phyloP scores from a whole-genome alignment of 2,888 invertebrate genomes.

The Danaus chrysippus region DNA sequence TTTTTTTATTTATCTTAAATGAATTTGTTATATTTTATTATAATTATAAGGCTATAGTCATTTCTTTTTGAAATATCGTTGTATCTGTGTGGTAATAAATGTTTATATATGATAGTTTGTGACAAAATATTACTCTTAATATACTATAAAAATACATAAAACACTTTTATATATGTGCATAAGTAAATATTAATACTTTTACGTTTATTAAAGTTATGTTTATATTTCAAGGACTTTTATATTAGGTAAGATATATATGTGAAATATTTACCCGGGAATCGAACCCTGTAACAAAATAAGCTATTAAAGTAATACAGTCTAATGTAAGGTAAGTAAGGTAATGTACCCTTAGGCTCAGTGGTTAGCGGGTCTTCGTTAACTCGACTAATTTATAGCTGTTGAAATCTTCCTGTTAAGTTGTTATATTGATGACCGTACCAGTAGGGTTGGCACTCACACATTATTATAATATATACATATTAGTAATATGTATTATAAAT shows the following conservation, averaged over 20 bases:
- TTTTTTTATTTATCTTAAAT: neutral
- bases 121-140: too few relatives aligned
- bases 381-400: conserved; percentile 74
- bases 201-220: too few relatives aligned
- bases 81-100: too few relatives aligned
- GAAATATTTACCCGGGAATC: conserved; percentile 7
- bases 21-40: too few relatives aligned
- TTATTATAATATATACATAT: neutral
- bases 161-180: neutral
- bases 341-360: conserved; percentile 35
- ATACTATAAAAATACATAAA: too few relatives aligned
- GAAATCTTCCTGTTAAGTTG: conserved; percentile 73
- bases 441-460: conserved; percentile 48
- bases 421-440: conserved; percentile 68
- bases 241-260: neutral
- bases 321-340: conserved; percentile 31
- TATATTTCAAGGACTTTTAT: too few relatives aligned
- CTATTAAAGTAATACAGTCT: conserved; percentile 31
- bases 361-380: conserved; percentile 50
- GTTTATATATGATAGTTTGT: too few relatives aligned
- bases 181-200: neutral
- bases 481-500: neutral
- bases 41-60: too few relatives aligned
- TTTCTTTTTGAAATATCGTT: too few relatives aligned
- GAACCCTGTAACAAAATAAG: conserved; percentile 25